phyloP scores from a whole-genome alignment of 2,797 vertebrate species.

The Periophthalmus magnuspinnatus region DNA sequence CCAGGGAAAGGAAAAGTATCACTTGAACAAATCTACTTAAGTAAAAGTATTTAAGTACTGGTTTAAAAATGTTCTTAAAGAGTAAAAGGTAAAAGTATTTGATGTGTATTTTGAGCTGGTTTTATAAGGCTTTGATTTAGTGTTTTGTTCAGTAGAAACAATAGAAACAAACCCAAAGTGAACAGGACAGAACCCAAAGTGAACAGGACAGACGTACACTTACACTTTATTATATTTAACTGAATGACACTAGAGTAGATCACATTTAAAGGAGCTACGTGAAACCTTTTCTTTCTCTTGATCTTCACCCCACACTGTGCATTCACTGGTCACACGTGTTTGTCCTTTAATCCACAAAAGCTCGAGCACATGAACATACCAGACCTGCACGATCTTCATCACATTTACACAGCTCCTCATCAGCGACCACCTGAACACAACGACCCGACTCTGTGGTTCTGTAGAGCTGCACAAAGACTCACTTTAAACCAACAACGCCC shows the following conservation, averaged over 20 bases:
- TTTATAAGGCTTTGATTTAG: too few species aligned
- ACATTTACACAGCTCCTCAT: conserved; percentile 19
- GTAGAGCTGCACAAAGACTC: neutral
- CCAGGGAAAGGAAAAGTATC: too few species aligned
- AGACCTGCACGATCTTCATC: conserved; percentile 13
- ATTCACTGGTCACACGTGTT: conserved; percentile 23
- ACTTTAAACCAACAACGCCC: neutral
- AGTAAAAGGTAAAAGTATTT: too few species aligned
- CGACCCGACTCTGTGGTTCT: neutral
- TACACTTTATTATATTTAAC: too few species aligned
- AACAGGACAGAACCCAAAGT: too few species aligned
- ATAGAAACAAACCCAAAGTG: too few species aligned
- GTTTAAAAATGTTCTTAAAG: too few species aligned
- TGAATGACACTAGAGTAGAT: neutral
- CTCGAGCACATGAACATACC: conserved; percentile 11
- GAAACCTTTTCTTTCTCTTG: neutral
- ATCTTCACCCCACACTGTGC: neutral
- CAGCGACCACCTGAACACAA: conserved; percentile 21
- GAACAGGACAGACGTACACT: too few species aligned
- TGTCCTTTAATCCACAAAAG: conserved; percentile 32
- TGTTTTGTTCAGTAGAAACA: too few species aligned
- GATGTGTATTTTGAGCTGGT: too few species aligned
- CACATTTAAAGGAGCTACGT: neutral
- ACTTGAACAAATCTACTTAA: too few species aligned
- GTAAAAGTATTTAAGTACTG: too few species aligned